Percentiles rank a stretch among this genome's conserved stretches.
These are phyloP conservation scores for Corythaeola cristata DNA, from an alignment of 2,113 vertebrate genomes.

Conservation along the genomic window DNA sequence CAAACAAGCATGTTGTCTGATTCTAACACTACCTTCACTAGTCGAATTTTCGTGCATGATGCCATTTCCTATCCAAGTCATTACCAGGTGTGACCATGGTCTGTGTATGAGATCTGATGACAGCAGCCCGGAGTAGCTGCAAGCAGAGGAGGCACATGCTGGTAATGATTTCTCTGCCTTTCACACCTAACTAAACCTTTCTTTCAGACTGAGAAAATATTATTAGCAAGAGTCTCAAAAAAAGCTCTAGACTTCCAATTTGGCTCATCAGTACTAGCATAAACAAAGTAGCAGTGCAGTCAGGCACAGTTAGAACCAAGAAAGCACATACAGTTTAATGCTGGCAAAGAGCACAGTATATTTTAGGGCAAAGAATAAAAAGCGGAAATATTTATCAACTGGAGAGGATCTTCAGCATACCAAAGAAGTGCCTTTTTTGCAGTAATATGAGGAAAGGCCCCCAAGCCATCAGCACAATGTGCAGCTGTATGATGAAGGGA, in stretches of 20 bases:
- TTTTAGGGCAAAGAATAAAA: slow-evolving; percentile 12
- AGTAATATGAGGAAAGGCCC: slow-evolving; percentile 7
- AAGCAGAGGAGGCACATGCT: neutral
- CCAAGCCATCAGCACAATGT: neutral
- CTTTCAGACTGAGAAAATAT: neutral
- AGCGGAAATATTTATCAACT: slow-evolving; percentile 39
- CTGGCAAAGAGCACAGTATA: neutral
- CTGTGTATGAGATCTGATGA: neutral
- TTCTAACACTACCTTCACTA: neutral
- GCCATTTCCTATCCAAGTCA: neutral
- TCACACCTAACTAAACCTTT: neutral
- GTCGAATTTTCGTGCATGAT: neutral
- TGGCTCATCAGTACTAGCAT: neutral
- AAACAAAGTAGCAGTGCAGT: neutral
- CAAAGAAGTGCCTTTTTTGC: neutral
- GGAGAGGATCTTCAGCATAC: neutral
- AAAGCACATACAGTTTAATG: neutral
- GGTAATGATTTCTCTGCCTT: neutral
- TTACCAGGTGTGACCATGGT: neutral
- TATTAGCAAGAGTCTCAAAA: neutral
- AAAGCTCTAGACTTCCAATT: neutral
- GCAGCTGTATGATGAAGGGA: slow-evolving; percentile 24
- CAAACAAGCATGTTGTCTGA: neutral
- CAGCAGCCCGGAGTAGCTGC: neutral
- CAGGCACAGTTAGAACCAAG: neutral